phyloP scores from a whole-genome alignment of 1,140 invertebrate genomes.

The Ladona fulva region DNA sequence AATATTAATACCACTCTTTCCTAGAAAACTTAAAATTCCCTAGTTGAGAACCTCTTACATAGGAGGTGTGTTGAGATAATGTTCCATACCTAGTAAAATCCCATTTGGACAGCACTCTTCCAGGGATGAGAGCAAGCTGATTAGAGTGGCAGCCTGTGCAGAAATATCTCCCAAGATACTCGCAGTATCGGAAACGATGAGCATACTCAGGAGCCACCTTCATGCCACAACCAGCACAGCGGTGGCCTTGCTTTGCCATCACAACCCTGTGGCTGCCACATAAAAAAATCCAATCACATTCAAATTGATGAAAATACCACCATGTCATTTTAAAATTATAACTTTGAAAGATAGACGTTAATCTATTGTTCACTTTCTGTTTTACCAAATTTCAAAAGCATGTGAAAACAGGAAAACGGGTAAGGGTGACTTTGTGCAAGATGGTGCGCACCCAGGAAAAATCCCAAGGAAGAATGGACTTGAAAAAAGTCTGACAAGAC shows the following conservation, averaged over 20 bases:
- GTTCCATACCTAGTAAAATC: conserved; percentile 52
- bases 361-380: too few relatives aligned
- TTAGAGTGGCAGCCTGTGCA: conserved; percentile 82
- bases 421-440: too few relatives aligned
- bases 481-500: too few relatives aligned
- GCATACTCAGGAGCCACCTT: conserved; percentile 62
- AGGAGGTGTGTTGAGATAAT: background rate
- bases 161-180: conserved; percentile 80
- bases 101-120: conserved; percentile 64
- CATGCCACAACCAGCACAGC: conserved; percentile 81
- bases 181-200: conserved; percentile 67
- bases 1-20: too few relatives aligned
- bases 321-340: background rate
- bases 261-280: conserved; percentile 48
- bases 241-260: conserved; percentile 67
- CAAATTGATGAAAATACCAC: background rate
- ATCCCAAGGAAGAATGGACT: too few relatives aligned
- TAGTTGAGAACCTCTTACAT: too few relatives aligned
- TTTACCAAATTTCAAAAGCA: background rate
- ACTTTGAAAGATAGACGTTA: too few relatives aligned
- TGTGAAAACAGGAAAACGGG: background rate
- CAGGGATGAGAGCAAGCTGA: conserved; percentile 65
- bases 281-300: conserved; percentile 25
- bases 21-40: too few relatives aligned
- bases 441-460: too few relatives aligned